A percentile compares a stretch with the other conserved stretches of the same genome.
phyloP scores from a whole-genome alignment of 2,888 invertebrate genomes.

The Trissoscelio sp. region DNA sequence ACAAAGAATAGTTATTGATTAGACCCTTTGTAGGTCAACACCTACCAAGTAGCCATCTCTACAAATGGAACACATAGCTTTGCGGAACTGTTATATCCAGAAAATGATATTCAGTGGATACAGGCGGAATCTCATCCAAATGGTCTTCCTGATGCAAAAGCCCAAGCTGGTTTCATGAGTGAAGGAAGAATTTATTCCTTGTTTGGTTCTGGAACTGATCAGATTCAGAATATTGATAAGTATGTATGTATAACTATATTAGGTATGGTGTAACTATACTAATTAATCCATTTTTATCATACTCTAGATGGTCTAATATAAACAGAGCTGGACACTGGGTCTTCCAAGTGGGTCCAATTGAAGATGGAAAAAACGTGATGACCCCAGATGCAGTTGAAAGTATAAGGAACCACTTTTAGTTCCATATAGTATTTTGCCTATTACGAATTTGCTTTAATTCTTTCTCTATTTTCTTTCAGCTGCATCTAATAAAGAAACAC shows the following conservation, averaged over 20 bases:
- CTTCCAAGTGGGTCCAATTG: constrained; percentile 91
- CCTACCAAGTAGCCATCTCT: constrained; percentile 91
- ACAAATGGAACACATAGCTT: constrained; percentile 91
- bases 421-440: not conserved
- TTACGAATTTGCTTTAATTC: not conserved
- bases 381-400: constrained; percentile 86
- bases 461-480: constrained; percentile 38
- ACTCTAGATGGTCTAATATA: constrained; percentile 92
- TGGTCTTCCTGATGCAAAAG: constrained; percentile 94
- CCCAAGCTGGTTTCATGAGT: constrained; percentile 96
- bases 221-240: constrained; percentile 91
- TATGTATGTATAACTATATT: constrained; percentile 81
- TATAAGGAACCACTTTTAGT: constrained; percentile 63
- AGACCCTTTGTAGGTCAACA: constrained; percentile 86
- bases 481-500: constrained; percentile 52
- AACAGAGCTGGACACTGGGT: constrained; percentile 94
- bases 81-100: constrained; percentile 94
- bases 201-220: constrained; percentile 96
- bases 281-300: too few relatives aligned
- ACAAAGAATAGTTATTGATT: not conserved
- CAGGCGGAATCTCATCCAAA: constrained; percentile 90
- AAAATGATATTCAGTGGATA: constrained; percentile 96
- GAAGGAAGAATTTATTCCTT: constrained; percentile 91
- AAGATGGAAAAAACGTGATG: constrained; percentile 86
- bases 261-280: too few relatives aligned